Evolutionary conservation across 1,140 invertebrate species (phyloP).

Genomic region (Trypoxylus dichotomus): DNA sequence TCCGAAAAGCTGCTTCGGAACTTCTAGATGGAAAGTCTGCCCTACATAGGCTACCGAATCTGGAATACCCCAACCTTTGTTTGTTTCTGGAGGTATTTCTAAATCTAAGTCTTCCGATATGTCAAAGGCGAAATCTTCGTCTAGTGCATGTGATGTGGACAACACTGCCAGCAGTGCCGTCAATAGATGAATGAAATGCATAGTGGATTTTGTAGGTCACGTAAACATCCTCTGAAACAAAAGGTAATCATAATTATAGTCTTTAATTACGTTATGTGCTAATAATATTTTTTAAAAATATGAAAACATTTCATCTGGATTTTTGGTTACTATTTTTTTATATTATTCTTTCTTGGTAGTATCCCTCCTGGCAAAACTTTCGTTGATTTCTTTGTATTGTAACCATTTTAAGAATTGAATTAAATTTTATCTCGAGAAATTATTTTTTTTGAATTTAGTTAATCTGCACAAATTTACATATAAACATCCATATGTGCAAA

Average conservation of each 20-base stretch:
- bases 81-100: conserved; percentile 9
- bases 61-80: conserved; percentile 50
- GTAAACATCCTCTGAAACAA: conserved; percentile 34
- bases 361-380: too few relatives aligned
- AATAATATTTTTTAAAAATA: too few relatives aligned
- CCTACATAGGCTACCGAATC: conserved; percentile 50
- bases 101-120: conserved; percentile 41
- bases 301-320: too few relatives aligned
- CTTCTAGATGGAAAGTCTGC: conserved; percentile 50
- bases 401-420: too few relatives aligned
- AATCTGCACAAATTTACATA: too few relatives aligned
- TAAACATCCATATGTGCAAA: too few relatives aligned
- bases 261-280: too few relatives aligned
- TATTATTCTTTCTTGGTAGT: too few relatives aligned
- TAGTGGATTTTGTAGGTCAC: conserved; percentile 25
- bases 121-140: conserved; percentile 44
- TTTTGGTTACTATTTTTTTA: too few relatives aligned
- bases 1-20: conserved; percentile 53
- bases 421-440: too few relatives aligned
- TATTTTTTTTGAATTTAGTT: too few relatives aligned
- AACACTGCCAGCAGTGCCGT: conserved; percentile 33
- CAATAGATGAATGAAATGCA: conserved; percentile 10
- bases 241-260: not conserved
- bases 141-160: conserved; percentile 29
- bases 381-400: too few relatives aligned